Evolutionary conservation across 2,888 invertebrate species (phyloP), one percentile per base, ranked within the genome.

Genomic region (Drosophila neotestacea): DNA sequence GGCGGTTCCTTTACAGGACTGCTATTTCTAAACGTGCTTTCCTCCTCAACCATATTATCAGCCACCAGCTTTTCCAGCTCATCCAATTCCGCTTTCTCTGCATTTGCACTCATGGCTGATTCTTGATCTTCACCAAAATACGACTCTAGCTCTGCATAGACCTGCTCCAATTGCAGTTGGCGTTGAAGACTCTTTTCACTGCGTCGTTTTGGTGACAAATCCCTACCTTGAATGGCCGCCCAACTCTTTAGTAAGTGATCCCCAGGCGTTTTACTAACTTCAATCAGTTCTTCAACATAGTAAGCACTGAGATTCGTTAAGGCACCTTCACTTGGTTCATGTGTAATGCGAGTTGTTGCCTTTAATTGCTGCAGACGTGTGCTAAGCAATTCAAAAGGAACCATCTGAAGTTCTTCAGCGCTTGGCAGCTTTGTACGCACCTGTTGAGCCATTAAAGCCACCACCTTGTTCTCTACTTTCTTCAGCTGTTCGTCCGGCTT

Each of bases 171-270:
- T 48, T 77, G 77, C 28, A 64, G n/a, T 4, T 61, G 30, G 0
- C 36, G 70, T 1, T 47, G 66, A 0, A 41, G 34, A 6, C 6
- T 47, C 50, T 59, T 36, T 0, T 7, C 28, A 39, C 61, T 77
- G 3, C 38, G 67, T 3, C 54, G 58, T 41, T 73, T 75, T 1
- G 95, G 95, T 58, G 95, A 94, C 10, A 86, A 79, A 52, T 95
- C 95, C 64, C 96, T 93, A 0, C 95, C 95, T 4, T 94, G 94
- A 81, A 96, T 95, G 50, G 92, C 85, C 28, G 92, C 90, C 95
- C 95, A 95, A 83, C 94, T 93, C 91, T 93, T 94, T n/a, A 96
- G 89, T 59, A 95, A 91, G 87, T 92, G 91, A 27, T 94, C 94
- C 39, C 92, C 90, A 75, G 91, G 92, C 47, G 89, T 85, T 47